Percentiles rank a stretch among this genome's conserved stretches.
Evolutionary conservation across 2,888 invertebrate genomes (phyloP).

Genomic region (Thera obeliscata): DNA sequence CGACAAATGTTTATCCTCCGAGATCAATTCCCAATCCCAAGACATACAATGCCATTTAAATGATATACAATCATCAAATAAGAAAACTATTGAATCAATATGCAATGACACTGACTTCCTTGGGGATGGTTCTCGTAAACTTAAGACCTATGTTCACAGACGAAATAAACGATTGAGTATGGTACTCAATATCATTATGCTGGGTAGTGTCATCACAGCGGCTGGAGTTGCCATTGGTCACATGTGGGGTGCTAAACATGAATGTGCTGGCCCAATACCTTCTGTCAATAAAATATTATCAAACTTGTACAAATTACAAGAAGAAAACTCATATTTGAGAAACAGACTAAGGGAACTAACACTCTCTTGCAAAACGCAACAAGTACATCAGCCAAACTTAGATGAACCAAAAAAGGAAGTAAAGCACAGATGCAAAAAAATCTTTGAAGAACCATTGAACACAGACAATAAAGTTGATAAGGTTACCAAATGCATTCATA

Average conservation of each 20-base stretch:
- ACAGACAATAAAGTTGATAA: slow-evolving; percentile 53
- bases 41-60: slow-evolving; percentile 17
- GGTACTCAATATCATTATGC: slow-evolving; percentile 75
- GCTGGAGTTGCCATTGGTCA: slow-evolving; percentile 80
- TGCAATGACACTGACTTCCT: slow-evolving; percentile 65
- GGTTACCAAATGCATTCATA: slow-evolving; percentile 70
- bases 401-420: slow-evolving; percentile 49
- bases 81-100: slow-evolving; percentile 51
- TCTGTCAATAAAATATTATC: slow-evolving; percentile 78
- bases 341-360: slow-evolving; percentile 73
- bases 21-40: slow-evolving; percentile 48
- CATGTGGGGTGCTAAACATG: slow-evolving; percentile 80
- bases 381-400: slow-evolving; percentile 54
- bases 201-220: slow-evolving; percentile 79
- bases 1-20: slow-evolving; percentile 51
- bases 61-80: slow-evolving; percentile 17
- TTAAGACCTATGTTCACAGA: slow-evolving; percentile 78
- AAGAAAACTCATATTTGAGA: slow-evolving; percentile 76
- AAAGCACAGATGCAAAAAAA: slow-evolving; percentile 66
- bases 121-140: slow-evolving; percentile 62
- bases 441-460: slow-evolving; percentile 72
- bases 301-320: slow-evolving; percentile 78
- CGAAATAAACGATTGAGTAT: slow-evolving; percentile 78
- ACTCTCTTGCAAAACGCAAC: slow-evolving; percentile 55
- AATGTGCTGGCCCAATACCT: slow-evolving; percentile 66